These are phyloP conservation scores for Symphodus melops DNA, from an alignment of 2,113 vertebrate species.

Conservation along the genomic window DNA sequence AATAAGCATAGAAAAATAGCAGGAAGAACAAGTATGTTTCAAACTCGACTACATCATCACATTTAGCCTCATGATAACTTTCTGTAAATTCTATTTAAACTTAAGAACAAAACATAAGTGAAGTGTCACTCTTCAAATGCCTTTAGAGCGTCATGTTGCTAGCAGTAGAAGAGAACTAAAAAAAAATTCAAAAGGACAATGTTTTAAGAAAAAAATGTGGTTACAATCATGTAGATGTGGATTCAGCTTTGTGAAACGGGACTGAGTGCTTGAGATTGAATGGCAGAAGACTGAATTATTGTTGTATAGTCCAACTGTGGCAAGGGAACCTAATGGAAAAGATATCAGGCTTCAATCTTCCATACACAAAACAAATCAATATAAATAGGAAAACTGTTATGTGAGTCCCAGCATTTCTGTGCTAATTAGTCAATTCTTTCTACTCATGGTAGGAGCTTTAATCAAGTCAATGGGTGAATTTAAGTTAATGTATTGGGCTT, in stretches of 20 bases:
- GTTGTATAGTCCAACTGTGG: constrained; percentile 21
- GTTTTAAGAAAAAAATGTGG: constrained; percentile 52
- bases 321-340: constrained; percentile 24
- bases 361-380: constrained; percentile 50
- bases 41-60: constrained; percentile 36
- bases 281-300: constrained; percentile 17
- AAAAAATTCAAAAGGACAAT: constrained; percentile 64
- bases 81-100: constrained; percentile 46
- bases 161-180: constrained; percentile 48
- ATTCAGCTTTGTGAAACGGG: constrained; percentile 60
- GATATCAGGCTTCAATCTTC: constrained; percentile 9
- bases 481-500: background rate
- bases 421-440: constrained; percentile 12
- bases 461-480: background rate
- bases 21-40: constrained; percentile 39
- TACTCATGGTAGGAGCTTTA: constrained; percentile 2
- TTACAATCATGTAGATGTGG: constrained; percentile 46
- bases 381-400: constrained; percentile 50
- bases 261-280: constrained; percentile 50
- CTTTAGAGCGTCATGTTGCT: constrained; percentile 32
- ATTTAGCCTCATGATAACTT: constrained; percentile 39
- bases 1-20: constrained; percentile 41
- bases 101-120: constrained; percentile 42
- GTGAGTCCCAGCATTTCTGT: constrained; percentile 34
- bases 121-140: constrained; percentile 32